Evolutionary conservation across 1,140 invertebrate species (phyloP).

Genomic region (Andricus grossulariae): DNA sequence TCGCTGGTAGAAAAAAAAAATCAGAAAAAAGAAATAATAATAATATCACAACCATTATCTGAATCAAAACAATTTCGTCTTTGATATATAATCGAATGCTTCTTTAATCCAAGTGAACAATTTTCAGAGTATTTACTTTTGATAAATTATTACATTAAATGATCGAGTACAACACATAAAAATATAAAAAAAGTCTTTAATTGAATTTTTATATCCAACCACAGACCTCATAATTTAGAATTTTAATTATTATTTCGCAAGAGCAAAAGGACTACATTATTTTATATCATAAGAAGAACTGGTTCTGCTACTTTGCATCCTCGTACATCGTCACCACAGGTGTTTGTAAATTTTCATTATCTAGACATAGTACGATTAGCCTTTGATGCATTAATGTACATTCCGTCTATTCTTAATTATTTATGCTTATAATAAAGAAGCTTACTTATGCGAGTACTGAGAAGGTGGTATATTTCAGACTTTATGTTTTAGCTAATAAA

Average conservation of each 20-base stretch:
- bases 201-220: too few species aligned
- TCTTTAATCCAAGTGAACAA: too few species aligned
- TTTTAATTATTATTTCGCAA: not conserved
- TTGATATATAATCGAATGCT: too few species aligned
- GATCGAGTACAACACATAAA: too few species aligned
- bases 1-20: too few species aligned
- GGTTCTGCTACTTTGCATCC: slow-evolving; percentile 15
- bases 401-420: not conserved
- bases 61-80: too few species aligned
- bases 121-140: too few species aligned
- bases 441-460: not conserved
- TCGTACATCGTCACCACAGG: not conserved
- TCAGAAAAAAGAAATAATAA: too few species aligned
- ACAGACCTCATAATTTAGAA: not conserved
- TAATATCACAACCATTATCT: too few species aligned
- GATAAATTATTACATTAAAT: too few species aligned
- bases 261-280: not conserved
- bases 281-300: not conserved
- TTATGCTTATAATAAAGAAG: not conserved
- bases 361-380: not conserved
- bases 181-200: too few species aligned
- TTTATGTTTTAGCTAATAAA: not conserved
- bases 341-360: slow-evolving; percentile 15
- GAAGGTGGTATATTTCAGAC: not conserved
- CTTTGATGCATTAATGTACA: not conserved